Evolutionary conservation across 1,140 invertebrate genomes (phyloP).

Genomic region (Linepithema humile): DNA sequence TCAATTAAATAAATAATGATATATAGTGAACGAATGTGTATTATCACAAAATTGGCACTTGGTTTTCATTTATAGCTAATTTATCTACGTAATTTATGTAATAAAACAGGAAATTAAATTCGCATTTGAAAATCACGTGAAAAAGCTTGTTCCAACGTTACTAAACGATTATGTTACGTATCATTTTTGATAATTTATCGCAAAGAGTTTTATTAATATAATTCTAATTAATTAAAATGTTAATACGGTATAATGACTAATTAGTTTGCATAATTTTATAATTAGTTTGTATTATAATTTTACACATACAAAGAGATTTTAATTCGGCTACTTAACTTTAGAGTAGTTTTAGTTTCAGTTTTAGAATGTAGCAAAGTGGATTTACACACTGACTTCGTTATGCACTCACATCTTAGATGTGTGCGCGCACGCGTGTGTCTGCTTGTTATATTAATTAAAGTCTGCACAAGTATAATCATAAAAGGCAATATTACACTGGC

Average conservation of each 20-base stretch:
- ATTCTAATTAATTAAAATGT: neutral
- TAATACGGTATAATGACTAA: neutral
- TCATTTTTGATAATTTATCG: neutral
- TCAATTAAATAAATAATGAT: too few relatives aligned
- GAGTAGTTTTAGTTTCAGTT: neutral
- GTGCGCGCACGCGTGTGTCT: too few relatives aligned
- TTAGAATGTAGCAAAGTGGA: neutral
- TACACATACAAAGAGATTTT: neutral
- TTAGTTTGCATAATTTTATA: constrained; percentile 1
- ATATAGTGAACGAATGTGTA: too few relatives aligned
- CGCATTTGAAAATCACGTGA: neutral
- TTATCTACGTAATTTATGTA: neutral
- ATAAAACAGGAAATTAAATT: neutral
- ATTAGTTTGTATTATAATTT: too few relatives aligned
- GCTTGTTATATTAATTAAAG: constrained; percentile 7
- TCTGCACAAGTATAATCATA: neutral
- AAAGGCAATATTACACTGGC: neutral
- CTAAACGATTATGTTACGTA: neutral
- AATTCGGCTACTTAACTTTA: neutral
- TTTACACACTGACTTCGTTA: neutral
- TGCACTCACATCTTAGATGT: neutral
- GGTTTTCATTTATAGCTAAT: neutral
- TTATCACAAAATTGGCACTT: too few relatives aligned
- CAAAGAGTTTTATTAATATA: neutral
- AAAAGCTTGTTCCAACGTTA: neutral